Evolutionary conservation across 1,140 invertebrate species (phyloP).

Genomic region (Hermetia illucens): DNA sequence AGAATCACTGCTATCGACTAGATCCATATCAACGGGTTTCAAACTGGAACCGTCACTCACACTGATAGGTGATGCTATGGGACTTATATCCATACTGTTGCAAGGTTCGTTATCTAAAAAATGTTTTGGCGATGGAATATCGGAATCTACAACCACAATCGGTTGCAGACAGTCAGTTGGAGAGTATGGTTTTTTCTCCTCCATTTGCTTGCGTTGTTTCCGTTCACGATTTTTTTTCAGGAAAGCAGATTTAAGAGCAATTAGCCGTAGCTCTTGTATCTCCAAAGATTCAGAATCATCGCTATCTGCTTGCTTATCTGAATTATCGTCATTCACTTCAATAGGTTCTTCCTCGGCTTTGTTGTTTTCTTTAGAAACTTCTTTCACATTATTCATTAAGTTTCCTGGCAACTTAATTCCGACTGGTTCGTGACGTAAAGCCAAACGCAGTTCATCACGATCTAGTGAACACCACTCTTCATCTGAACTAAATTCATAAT

Average conservation of each 20-base stretch:
- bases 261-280: conserved; percentile 20
- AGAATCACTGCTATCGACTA: conserved; percentile 14
- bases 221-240: conserved; percentile 21
- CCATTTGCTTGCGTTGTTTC: conserved; percentile 15
- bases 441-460: conserved; percentile 18
- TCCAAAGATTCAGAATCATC: conserved; percentile 11
- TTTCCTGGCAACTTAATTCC: not conserved
- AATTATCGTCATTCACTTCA: not conserved
- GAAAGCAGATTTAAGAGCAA: conserved; percentile 24
- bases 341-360: conserved; percentile 1
- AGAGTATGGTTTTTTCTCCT: conserved; percentile 25
- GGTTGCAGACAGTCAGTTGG: conserved; percentile 29
- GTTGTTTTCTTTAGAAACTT: conserved; percentile 2
- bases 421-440: conserved; percentile 14
- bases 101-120: conserved; percentile 10
- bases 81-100: conserved; percentile 24
- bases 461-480: conserved; percentile 8
- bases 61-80: conserved; percentile 16
- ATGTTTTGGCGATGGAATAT: conserved; percentile 1
- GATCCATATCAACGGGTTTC: conserved; percentile 26
- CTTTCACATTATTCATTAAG: not conserved
- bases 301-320: not conserved
- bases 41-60: conserved; percentile 8
- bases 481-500: too few relatives aligned
- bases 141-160: too few relatives aligned